Base-by-base conservation (phyloP, 2,888 invertebrate genomes). In the Dynastes hyllus region DNA sequence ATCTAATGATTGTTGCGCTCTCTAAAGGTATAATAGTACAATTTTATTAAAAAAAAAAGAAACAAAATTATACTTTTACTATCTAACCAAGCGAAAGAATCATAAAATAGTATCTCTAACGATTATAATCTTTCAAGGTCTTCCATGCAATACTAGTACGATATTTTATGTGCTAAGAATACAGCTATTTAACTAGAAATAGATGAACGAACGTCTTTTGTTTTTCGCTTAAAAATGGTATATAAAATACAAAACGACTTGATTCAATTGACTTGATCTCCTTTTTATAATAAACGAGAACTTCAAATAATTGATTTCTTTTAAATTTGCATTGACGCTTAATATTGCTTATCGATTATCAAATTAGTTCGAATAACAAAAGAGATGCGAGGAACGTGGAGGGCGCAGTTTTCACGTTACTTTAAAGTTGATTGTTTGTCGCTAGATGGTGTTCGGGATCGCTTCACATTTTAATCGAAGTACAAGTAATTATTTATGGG, bases 311-410 rank as follows among this genome's bases (percentile, higher is more conserved):
- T n/a, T 16, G 53, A 16, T 53, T 53, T 53, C 22, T 27, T 22
- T 55, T 6, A 2, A 55, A 55, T 61, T 61, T 27, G 9, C 29
- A 61, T 61, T 61, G 61, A 61, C 61, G 29, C 22, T n/a, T 27
- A 8, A 61, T 61, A 61, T 61, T 61, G 61, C 61, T 61, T 29
- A 61, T 27, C 22, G 61, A 29, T 61, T 61, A 61, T 6, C 6
- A 29, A 11, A 61, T 22, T 61, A 37, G 55, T 22, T 55, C n/a
- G 6, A 55, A 55, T 55, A 11, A 45, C 8, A 8, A 11, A 11
- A 45, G 45, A 45, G 45, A 11, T 45, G 45, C 11, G 9, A 45
- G 45, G 45, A 13, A n/a, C 4, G 13, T 1, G 53, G 2, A 16
- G n/a, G n/a, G 53, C n/a, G n/a, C n/a, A 53, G 16, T 53, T 16